Conservation (phyloP, 2,113 vertebrate genomes). For the Tichodroma muraria region DNA sequence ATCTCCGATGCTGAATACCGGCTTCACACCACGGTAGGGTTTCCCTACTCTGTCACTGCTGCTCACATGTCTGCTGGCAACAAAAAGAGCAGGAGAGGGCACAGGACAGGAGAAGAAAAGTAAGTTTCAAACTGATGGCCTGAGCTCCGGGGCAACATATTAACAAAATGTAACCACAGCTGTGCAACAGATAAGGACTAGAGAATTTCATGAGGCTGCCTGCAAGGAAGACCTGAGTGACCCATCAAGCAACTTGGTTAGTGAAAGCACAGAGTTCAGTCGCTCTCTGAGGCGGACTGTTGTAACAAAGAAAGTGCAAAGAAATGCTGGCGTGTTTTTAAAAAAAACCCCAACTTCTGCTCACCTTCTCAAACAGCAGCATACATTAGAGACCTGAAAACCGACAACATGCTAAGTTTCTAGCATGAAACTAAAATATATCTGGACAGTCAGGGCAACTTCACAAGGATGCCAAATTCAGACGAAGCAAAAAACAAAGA, state of each 20-base stretch:
- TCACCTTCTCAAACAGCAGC: background rate
- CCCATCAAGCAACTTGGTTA: slow-evolving; percentile 28
- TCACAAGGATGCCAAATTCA: background rate
- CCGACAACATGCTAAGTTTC: background rate
- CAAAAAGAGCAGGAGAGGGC: background rate
- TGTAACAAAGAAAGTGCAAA: background rate
- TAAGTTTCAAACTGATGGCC: background rate
- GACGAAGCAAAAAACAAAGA: background rate
- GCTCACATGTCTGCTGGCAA: slow-evolving; percentile 86
- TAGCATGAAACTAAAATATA: background rate
- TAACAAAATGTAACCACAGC: background rate
- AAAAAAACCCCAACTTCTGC: background rate
- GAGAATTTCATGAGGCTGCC: slow-evolving; percentile 7
- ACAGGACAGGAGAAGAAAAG: background rate
- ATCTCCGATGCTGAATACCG: slow-evolving; percentile 96
- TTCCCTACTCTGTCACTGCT: slow-evolving; percentile 96
- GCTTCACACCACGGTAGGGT: slow-evolving; percentile 95
- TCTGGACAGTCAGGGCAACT: background rate
- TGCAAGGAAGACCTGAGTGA: slow-evolving; percentile 29
- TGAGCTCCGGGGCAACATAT: background rate
- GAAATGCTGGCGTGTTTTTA: background rate
- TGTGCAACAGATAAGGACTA: background rate
- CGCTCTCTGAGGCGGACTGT: background rate
- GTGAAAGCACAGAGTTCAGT: background rate
- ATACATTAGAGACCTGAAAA: background rate